phyloP scores from a whole-genome alignment of 1,140 invertebrate species.

The Caenorhabditis remanei region DNA sequence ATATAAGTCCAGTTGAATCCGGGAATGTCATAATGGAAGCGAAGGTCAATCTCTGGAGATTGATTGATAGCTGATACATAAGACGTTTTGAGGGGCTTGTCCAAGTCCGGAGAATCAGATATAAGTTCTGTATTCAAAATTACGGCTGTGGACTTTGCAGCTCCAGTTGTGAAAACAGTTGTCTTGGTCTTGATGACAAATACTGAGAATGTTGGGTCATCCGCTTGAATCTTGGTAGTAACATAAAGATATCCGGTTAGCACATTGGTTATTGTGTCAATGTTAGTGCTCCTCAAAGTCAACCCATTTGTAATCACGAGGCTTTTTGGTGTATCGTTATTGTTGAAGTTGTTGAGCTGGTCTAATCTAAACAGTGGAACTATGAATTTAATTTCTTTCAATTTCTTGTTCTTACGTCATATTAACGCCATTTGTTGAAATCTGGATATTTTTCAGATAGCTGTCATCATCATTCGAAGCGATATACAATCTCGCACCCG shows the following conservation, averaged over 20 bases:
- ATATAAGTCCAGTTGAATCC: background rate
- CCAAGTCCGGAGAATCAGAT: background rate
- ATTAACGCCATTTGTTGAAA: background rate
- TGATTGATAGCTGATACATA: background rate
- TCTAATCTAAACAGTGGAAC: background rate
- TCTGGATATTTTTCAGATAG: background rate
- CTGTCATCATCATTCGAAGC: constrained; percentile 4
- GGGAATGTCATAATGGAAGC: background rate
- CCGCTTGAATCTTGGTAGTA: background rate
- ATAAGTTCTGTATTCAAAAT: background rate
- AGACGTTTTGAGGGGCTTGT: background rate
- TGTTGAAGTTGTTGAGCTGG: background rate
- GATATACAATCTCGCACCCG: background rate
- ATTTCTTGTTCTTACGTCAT: background rate
- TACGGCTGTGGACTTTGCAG: background rate
- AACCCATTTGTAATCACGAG: background rate
- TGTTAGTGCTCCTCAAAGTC: background rate
- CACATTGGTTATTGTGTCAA: background rate
- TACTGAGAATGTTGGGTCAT: background rate
- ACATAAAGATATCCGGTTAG: background rate
- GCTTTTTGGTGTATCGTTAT: background rate
- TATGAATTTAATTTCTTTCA: background rate
- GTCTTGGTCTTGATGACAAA: background rate
- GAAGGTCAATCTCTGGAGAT: background rate
- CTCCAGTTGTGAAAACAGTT: background rate